Evolutionary conservation across 1,140 invertebrate genomes (phyloP), one percentile per base, ranked within the genome.

Genomic region (Aphis gossypii): DNA sequence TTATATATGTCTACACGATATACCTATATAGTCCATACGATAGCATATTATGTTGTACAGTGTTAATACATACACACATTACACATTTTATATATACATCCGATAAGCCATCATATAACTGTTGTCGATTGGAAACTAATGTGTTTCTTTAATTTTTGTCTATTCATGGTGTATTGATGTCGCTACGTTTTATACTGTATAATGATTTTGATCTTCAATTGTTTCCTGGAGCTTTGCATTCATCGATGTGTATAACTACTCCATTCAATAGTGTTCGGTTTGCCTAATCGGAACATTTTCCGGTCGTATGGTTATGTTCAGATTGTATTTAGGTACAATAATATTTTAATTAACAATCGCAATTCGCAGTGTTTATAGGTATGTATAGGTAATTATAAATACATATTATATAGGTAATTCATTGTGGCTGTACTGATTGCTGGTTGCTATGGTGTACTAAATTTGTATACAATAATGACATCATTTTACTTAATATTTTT

Each of bases 181-280:
- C 46, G 30, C 44, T 48, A 48, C 30, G 30, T 30, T 48, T 48
- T 87, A 51, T n/a, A 48, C 30, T n/a, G 60, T n/a, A 14, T 68
- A 68, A 46, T 48, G 46, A 87, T 87, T 87, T 87, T 87, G 30
- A 87, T 87, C 86, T 87, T 87, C 44, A 48, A 87, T 87, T 87
- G 86, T 48, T 87, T 87, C 30, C 30, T 7, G 44, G 30, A n/a
- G 25, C 46, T 87, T 87, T 48, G 86, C 46, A 48, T 87, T 87
- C 86, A 87, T 87, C 44, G 46, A 20, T 87, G 86, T 87, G n/a
- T 48, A 87, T 87, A 51, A 51, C 48, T 51, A 30, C 30, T 51
- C n/a, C 30, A 46, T 48, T 87, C 86, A 87, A n/a, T 51, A 20
- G 25, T 51, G 30, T 87, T 48, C 14, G 14, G 46, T 48, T n/a